Percentiles rank a stretch among this genome's conserved stretches.
Conservation (phyloP, 2,888 invertebrate species). For the Hirtodrosophila confusa region DNA sequence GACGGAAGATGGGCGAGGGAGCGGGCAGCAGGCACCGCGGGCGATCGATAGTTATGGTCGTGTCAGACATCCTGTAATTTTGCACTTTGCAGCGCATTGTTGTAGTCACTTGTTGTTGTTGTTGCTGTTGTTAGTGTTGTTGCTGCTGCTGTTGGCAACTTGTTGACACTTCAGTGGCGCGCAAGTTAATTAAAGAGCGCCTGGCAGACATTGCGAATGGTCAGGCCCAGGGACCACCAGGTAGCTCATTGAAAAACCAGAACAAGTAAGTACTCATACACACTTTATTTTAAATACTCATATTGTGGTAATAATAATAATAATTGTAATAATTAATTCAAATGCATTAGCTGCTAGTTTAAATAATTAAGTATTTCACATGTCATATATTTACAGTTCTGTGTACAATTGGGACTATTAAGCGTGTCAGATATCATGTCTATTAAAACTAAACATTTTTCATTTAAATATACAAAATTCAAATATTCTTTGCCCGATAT, state of each 20-base stretch:
- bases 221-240: slow-evolving; percentile 46
- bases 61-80: slow-evolving; percentile 78
- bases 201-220: slow-evolving; percentile 15
- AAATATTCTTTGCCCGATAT: too few relatives aligned
- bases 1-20: slow-evolving; percentile 5
- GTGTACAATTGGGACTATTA: slow-evolving; percentile 8
- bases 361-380: slow-evolving; percentile 6
- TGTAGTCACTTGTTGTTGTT: slow-evolving; percentile 28
- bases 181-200: slow-evolving; percentile 82
- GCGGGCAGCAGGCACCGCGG: slow-evolving; percentile 43
- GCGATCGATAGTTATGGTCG: slow-evolving; percentile 75
- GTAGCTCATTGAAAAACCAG: slow-evolving; percentile 18
- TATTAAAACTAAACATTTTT: too few relatives aligned
- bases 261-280: slow-evolving; percentile 8
- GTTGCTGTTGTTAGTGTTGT: slow-evolving; percentile 27
- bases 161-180: slow-evolving; percentile 83
- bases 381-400: slow-evolving; percentile 18
- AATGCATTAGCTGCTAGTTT: not conserved
- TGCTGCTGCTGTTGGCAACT: slow-evolving; percentile 71
- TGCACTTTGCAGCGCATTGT: slow-evolving; percentile 56
- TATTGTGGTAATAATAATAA: not conserved
- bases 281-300: slow-evolving; percentile 18
- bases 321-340: not conserved
- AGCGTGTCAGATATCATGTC: too few relatives aligned
- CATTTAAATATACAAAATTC: too few relatives aligned